These are phyloP conservation scores for Seriola quinqueradiata DNA, from an alignment of 2,113 vertebrate species.

Conservation along the genomic window DNA sequence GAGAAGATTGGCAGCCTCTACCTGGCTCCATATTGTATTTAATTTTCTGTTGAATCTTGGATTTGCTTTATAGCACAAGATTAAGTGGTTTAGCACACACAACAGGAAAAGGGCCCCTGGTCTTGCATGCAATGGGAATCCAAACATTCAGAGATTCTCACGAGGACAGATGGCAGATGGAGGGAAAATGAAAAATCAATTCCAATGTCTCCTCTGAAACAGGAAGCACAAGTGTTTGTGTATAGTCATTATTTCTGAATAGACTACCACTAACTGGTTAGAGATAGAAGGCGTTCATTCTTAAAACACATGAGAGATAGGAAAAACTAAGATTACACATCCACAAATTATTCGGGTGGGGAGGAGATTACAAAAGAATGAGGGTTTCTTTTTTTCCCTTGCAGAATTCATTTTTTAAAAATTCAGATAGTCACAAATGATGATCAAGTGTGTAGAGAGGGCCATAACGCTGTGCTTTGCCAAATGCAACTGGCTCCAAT, in stretches of 20 bases:
- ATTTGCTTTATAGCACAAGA: not conserved
- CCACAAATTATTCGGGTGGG: not conserved
- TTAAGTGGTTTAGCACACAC: not conserved
- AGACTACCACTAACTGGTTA: not conserved
- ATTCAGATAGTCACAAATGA: not conserved
- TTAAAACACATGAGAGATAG: not conserved
- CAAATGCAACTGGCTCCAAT: not conserved
- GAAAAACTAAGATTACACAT: not conserved
- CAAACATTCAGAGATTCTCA: conserved; percentile 13
- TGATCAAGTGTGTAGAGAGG: not conserved
- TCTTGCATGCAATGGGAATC: not conserved
- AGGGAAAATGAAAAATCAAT: conserved; percentile 21
- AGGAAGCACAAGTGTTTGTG: conserved; percentile 15
- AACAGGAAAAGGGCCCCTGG: not conserved
- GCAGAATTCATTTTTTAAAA: not conserved
- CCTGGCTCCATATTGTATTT: not conserved
- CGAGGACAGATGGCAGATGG: conserved; percentile 6
- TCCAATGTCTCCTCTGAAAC: conserved; percentile 4
- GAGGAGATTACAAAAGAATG: not conserved
- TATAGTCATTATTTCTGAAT: not conserved
- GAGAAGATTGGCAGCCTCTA: not conserved
- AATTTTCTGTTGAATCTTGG: not conserved
- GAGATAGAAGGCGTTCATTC: not conserved
- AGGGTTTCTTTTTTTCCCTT: not conserved
- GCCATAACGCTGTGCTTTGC: not conserved